Evolutionary conservation across 2,113 vertebrate genomes (phyloP).

Genomic region (Xyrauchen texanus): DNA sequence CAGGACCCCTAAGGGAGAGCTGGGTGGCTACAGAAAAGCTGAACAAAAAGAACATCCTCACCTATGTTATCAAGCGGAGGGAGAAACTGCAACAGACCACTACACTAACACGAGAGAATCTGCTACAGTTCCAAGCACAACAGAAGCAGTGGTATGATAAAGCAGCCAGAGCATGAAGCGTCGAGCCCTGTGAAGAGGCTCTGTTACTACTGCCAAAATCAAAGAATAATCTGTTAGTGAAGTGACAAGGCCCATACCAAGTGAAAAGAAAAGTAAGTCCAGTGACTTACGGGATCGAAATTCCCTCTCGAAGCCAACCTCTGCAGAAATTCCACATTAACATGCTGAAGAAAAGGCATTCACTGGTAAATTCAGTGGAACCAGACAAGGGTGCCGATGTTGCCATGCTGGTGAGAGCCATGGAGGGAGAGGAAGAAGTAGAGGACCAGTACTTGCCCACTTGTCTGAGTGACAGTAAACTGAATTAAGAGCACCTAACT

Average conservation of each 20-base stretch:
- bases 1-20: not conserved
- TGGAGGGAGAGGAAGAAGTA: not conserved
- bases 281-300: no score
- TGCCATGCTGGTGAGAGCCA: not conserved
- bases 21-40: not conserved
- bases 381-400: not conserved
- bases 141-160: constrained; percentile 22
- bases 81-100: constrained; percentile 4
- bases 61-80: not conserved
- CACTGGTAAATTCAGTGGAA: no score
- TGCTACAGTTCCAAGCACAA: not conserved
- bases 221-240: not conserved
- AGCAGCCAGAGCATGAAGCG: not conserved
- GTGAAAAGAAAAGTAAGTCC: no score
- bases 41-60: not conserved
- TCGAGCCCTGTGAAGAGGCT: not conserved
- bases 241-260: no score
- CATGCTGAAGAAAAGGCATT: no score
- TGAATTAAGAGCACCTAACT: not conserved
- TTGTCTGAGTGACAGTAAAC: not conserved
- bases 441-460: not conserved
- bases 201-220: not conserved
- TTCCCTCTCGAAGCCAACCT: no score
- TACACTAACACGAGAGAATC: not conserved
- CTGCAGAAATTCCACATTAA: no score